Conservation (phyloP, 1,140 invertebrate genomes). For the Pissodes strobi region DNA sequence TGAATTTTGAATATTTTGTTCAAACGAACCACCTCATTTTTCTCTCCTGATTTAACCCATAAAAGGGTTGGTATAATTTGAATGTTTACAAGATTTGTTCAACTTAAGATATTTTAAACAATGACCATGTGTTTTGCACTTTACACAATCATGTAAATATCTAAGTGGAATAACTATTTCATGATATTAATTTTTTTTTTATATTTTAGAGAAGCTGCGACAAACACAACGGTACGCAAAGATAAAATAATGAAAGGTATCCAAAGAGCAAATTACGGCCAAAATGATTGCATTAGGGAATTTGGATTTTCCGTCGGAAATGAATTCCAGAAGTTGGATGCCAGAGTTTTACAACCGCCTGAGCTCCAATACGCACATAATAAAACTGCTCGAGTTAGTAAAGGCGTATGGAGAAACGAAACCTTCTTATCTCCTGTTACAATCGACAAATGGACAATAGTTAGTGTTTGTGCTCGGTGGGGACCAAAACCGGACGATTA, state of each 20-base stretch:
- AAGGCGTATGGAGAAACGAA: slow-evolving; percentile 58
- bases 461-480: slow-evolving; percentile 31
- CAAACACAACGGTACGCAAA: slow-evolving; percentile 62
- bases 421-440: slow-evolving; percentile 49
- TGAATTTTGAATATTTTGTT: no score
- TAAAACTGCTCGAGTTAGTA: slow-evolving; percentile 32
- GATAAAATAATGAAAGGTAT: slow-evolving; percentile 66
- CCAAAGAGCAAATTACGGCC: slow-evolving; percentile 57
- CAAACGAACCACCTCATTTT: no score
- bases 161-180: no score
- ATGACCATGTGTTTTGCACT: neutral
- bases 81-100: no score
- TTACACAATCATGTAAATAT: no score
- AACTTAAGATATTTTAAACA: no score
- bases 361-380: slow-evolving; percentile 58
- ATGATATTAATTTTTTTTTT: no score
- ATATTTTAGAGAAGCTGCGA: slow-evolving; percentile 64
- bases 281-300: slow-evolving; percentile 58
- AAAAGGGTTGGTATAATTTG: no score
- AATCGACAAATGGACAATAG: slow-evolving; percentile 57
- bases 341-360: slow-evolving; percentile 63
- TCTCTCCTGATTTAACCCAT: no score
- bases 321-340: slow-evolving; percentile 62
- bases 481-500: slow-evolving; percentile 28
- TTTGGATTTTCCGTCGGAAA: slow-evolving; percentile 63